phyloP scores from a whole-genome alignment of 64 coral and sea anemone species.

The Anthopleura sola region DNA sequence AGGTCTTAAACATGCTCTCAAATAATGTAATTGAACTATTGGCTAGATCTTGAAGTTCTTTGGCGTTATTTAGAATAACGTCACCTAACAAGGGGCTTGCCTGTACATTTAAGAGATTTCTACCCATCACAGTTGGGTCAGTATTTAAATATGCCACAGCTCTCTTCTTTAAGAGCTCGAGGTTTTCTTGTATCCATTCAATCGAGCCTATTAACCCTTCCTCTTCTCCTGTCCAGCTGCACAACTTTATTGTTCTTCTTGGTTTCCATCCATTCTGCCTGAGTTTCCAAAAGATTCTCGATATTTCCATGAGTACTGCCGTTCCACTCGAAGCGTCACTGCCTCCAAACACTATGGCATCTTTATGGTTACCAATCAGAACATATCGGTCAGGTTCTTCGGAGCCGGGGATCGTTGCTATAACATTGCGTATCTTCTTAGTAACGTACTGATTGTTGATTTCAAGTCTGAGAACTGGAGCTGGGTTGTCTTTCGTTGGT shows the following conservation, averaged over 20 bases:
- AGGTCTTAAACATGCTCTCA: no score
- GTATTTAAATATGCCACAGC: constrained; percentile 48
- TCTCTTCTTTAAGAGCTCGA: constrained; percentile 22
- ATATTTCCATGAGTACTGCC: constrained; percentile 49
- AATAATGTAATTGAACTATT: no score
- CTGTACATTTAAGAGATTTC: constrained; percentile 4
- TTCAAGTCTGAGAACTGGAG: no score
- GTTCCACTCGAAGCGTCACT: constrained; percentile 62
- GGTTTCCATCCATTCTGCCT: constrained; percentile 43
- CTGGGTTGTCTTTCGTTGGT: no score
- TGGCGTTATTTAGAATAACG: constrained; percentile 32
- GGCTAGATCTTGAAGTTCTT: constrained; percentile 14
- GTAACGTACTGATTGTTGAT: no score
- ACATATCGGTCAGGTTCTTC: no score
- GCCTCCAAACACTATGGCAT: constrained; percentile 60
- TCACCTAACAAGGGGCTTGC: constrained; percentile 11
- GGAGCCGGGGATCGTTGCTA: no score
- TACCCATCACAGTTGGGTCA: constrained; percentile 30
- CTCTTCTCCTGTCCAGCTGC: constrained; percentile 50
- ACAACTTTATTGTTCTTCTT: constrained; percentile 43
- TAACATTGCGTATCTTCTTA: no score
- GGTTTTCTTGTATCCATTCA: constrained; percentile 55
- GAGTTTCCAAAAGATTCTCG: constrained; percentile 25
- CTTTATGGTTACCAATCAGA: constrained; percentile 21
- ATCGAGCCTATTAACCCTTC: constrained; percentile 26